Conservation (phyloP, 2,888 invertebrate genomes). For the Cantharis flavilabris region DNA sequence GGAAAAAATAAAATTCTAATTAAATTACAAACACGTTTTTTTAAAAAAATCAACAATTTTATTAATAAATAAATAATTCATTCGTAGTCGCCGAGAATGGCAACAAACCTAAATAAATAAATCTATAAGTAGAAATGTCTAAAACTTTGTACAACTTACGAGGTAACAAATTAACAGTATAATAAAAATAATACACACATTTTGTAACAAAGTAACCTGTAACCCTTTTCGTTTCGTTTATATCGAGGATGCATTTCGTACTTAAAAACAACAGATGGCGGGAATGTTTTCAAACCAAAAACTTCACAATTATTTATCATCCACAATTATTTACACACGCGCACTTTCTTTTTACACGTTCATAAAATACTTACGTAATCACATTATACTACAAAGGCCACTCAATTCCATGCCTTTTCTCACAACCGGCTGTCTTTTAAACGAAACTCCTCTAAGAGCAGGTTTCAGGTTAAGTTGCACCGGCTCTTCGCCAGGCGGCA, state of each 20-base stretch:
- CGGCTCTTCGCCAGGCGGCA: constrained; percentile 63
- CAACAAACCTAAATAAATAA: background rate
- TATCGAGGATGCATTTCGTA: background rate
- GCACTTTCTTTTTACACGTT: background rate
- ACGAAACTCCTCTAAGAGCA: constrained; percentile 64
- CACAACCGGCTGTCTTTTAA: constrained; percentile 74
- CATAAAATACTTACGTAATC: constrained; percentile 44
- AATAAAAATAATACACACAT: background rate
- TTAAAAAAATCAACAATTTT: background rate
- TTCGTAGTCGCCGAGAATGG: background rate
- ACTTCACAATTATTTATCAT: too few species aligned
- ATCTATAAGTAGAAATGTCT: background rate
- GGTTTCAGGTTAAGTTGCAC: constrained; percentile 67
- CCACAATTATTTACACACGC: background rate
- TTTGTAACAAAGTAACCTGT: background rate
- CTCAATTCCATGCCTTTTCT: constrained; percentile 79
- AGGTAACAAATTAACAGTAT: background rate
- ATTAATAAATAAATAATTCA: background rate
- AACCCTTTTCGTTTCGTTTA: background rate
- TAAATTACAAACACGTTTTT: background rate
- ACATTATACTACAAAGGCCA: constrained; percentile 87
- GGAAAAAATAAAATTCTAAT: background rate
- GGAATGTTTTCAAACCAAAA: background rate
- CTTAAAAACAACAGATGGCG: background rate
- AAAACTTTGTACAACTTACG: background rate